phyloP scores from a whole-genome alignment of 1,140 invertebrate genomes.

The Anoplophora glabripennis region DNA sequence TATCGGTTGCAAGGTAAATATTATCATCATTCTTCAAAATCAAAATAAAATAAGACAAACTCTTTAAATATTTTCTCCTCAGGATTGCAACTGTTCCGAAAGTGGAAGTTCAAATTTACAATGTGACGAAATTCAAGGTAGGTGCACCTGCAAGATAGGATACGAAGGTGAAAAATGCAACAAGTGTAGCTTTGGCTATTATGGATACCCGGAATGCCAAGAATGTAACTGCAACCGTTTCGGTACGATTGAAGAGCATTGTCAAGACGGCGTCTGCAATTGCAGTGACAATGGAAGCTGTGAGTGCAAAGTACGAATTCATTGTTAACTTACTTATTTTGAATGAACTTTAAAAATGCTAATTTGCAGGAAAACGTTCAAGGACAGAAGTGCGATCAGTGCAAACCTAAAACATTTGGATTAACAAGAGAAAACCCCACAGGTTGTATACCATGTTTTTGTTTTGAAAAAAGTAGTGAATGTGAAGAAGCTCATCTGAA shows the following conservation, averaged over 20 bases:
- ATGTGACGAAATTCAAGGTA: slow-evolving; percentile 74
- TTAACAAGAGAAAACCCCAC: slow-evolving; percentile 65
- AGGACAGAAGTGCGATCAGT: slow-evolving; percentile 80
- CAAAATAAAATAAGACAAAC: too few relatives aligned
- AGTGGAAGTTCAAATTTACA: slow-evolving; percentile 64
- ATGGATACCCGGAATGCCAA: slow-evolving; percentile 84
- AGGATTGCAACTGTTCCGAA: slow-evolving; percentile 73
- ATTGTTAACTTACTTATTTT: background rate
- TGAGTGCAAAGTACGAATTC: slow-evolving; percentile 70
- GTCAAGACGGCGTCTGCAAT: slow-evolving; percentile 64
- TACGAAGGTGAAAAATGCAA: slow-evolving; percentile 80
- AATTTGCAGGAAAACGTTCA: slow-evolving; percentile 66
- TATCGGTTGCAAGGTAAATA: slow-evolving; percentile 69
- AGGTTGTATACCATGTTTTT: slow-evolving; percentile 88
- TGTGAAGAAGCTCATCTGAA: slow-evolving; percentile 76
- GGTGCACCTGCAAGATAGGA: slow-evolving; percentile 78
- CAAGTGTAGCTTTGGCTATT: slow-evolving; percentile 80
- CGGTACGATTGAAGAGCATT: slow-evolving; percentile 67
- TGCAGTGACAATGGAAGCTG: slow-evolving; percentile 79
- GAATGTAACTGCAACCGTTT: slow-evolving; percentile 73
- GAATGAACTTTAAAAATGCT: background rate
- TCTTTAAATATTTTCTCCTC: too few relatives aligned
- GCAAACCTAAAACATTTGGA: slow-evolving; percentile 81
- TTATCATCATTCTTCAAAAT: background rate
- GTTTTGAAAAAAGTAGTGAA: slow-evolving; percentile 74